A percentile compares a stretch with the other conserved stretches of the same genome.
Conservation (phyloP, 2,113 vertebrate genomes). For the Orthonyx spaldingii region DNA sequence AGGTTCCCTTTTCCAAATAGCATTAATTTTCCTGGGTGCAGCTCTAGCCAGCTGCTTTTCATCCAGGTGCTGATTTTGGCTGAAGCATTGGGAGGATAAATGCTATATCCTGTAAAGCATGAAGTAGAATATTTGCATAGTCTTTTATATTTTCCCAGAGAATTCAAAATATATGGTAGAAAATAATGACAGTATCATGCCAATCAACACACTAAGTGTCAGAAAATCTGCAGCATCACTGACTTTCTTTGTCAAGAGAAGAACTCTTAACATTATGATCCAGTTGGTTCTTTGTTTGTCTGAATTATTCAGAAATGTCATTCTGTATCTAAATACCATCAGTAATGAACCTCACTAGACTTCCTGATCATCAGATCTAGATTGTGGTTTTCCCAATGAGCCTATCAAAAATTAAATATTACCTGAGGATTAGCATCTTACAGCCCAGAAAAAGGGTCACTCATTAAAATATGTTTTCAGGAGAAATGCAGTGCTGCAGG, state of each 20-base stretch:
- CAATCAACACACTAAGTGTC: constrained; percentile 50
- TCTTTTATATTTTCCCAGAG: constrained; percentile 52
- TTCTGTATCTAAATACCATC: constrained; percentile 31
- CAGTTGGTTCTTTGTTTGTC: constrained; percentile 38
- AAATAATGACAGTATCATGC: constrained; percentile 36
- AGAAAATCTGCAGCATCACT: constrained; percentile 56
- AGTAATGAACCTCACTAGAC: constrained; percentile 18
- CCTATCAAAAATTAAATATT: background rate
- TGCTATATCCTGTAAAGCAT: constrained; percentile 49
- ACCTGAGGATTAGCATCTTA: background rate
- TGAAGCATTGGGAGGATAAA: constrained; percentile 33
- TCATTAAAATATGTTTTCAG: background rate
- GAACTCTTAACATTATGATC: constrained; percentile 53
- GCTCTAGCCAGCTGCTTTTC: constrained; percentile 55
- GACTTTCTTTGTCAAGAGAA: constrained; percentile 54
- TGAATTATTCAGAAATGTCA: constrained; percentile 35
- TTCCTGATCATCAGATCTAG: constrained; percentile 6
- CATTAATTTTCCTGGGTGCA: constrained; percentile 47
- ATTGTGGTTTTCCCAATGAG: background rate
- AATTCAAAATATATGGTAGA: constrained; percentile 48
- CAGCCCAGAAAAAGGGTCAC: background rate
- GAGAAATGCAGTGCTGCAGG: background rate
- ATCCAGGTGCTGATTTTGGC: constrained; percentile 64
- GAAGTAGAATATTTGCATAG: constrained; percentile 62
- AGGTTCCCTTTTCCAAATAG: constrained; percentile 32